A percentile compares a stretch with the other conserved stretches of the same genome.
phyloP scores from a whole-genome alignment of 1,140 invertebrate genomes.

The Druon quercuslanigerum region DNA sequence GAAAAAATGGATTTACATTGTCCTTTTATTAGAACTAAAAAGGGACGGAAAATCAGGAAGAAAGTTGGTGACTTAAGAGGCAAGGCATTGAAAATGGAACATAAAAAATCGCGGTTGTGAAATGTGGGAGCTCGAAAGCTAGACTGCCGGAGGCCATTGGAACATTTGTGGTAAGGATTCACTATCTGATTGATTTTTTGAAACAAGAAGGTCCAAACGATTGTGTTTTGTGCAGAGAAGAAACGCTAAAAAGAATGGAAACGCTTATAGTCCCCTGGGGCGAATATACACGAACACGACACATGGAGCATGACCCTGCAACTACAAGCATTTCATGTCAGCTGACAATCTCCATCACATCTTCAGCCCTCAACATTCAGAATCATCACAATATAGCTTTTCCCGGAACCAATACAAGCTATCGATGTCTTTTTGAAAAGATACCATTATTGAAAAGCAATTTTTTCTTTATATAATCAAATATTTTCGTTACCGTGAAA shows the following conservation, averaged over 20 bases:
- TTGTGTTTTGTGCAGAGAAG: conserved; percentile 6
- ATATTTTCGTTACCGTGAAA: too few relatives aligned
- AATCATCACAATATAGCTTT: background rate
- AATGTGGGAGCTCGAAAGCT: background rate
- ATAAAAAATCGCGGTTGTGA: background rate
- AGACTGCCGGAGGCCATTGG: conserved; percentile 33
- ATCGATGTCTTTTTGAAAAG: background rate
- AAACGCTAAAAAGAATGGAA: background rate
- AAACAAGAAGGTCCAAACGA: conserved; percentile 44
- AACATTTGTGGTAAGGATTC: conserved; percentile 51
- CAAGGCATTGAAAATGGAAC: background rate
- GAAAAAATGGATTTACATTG: background rate
- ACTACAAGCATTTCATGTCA: background rate
- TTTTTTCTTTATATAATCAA: too few relatives aligned
- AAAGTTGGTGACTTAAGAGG: background rate
- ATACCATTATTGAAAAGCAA: background rate
- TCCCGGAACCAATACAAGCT: background rate
- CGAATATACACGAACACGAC: background rate
- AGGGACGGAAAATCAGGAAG: background rate
- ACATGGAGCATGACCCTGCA: background rate
- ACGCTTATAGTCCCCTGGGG: background rate
- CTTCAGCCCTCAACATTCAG: background rate
- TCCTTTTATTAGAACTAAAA: conserved; percentile 2
- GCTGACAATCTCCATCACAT: background rate
- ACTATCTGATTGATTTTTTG: conserved; percentile 49